A percentile compares a stretch with the other conserved stretches of the same genome.
phyloP scores from a whole-genome alignment of 2,888 invertebrate genomes.

The Meghimatium bilineatum region DNA sequence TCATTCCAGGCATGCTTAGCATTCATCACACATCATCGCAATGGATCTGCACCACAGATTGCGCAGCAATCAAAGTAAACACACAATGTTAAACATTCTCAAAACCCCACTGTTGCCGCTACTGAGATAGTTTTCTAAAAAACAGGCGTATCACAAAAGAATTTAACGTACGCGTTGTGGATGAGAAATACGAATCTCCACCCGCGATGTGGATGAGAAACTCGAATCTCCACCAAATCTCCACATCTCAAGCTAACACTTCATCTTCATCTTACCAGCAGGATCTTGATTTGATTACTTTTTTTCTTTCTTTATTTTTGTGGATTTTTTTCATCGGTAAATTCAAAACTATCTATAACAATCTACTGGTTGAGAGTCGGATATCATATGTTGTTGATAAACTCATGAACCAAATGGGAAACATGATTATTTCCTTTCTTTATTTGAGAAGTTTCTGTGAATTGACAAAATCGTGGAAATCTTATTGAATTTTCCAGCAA shows the following conservation, averaged over 20 bases:
- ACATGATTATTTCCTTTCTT: not conserved
- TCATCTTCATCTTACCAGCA: not conserved
- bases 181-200: not conserved
- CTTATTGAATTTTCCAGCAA: not conserved
- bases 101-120: not conserved
- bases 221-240: not conserved
- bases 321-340: not conserved
- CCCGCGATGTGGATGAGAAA: not conserved
- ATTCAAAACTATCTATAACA: not conserved
- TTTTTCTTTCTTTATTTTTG: too few relatives aligned
- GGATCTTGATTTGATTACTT: slow-evolving; percentile 15
- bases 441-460: not conserved
- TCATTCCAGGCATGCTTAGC: not conserved
- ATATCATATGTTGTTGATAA: not conserved
- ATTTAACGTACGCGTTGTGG: not conserved
- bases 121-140: not conserved
- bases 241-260: not conserved
- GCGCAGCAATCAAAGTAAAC: not conserved
- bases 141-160: not conserved
- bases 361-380: not conserved
- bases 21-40: not conserved
- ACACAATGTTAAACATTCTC: not conserved
- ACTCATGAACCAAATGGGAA: too few relatives aligned
- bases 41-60: not conserved
- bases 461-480: not conserved